Evolutionary conservation across 1,140 invertebrate species (phyloP).

Genomic region (Bombus ignitus): DNA sequence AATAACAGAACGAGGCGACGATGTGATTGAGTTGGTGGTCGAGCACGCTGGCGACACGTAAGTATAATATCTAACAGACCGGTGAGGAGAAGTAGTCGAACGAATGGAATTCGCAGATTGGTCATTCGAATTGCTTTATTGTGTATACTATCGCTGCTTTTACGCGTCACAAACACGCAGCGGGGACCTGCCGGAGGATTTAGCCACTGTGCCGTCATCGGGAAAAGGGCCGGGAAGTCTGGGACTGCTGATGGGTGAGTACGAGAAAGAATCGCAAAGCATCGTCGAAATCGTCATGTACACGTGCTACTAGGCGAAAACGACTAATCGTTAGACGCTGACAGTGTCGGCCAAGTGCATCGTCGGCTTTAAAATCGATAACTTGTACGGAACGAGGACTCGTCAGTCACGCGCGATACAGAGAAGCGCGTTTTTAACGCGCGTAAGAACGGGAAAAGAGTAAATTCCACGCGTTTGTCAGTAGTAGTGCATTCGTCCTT

Average conservation of each 20-base stretch:
- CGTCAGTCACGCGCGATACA: neutral
- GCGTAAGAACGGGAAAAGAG: neutral
- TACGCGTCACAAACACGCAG: constrained; percentile 75
- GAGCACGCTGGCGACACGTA: constrained; percentile 89
- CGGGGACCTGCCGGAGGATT: constrained; percentile 86
- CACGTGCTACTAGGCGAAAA: neutral
- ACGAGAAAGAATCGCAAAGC: neutral
- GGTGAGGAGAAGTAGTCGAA: neutral
- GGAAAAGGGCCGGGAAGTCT: constrained; percentile 80
- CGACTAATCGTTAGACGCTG: neutral
- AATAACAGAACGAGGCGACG: constrained; percentile 92
- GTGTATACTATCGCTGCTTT: constrained; percentile 14
- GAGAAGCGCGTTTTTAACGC: neutral
- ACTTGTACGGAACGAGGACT: neutral
- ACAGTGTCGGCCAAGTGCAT: neutral
- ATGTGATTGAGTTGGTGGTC: constrained; percentile 91
- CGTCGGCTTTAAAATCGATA: constrained; percentile 35
- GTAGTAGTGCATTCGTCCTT: neutral
- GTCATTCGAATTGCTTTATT: neutral
- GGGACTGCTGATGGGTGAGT: constrained; percentile 81
- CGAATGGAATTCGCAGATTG: neutral
- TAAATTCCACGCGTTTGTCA: neutral
- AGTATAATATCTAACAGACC: constrained; percentile 65
- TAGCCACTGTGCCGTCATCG: constrained; percentile 73
- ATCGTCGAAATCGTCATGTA: neutral